These are phyloP conservation scores for Nasonia oneida DNA, from an alignment of 2,888 invertebrate species.

Conservation along the genomic window DNA sequence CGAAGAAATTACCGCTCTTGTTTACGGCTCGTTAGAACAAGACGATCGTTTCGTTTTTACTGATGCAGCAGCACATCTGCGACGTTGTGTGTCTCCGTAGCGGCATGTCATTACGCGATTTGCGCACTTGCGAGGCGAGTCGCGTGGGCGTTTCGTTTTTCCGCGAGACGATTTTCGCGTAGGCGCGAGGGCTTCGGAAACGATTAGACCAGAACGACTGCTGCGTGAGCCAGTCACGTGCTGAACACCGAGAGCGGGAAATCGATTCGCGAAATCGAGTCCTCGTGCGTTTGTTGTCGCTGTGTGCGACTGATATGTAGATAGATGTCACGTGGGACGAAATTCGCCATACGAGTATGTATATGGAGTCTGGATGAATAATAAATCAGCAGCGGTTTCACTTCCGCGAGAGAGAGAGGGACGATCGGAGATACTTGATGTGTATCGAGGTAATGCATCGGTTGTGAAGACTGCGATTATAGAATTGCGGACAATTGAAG, in stretches of 20 bases:
- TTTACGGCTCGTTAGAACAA: constrained; percentile 34
- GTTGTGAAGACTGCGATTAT: not conserved
- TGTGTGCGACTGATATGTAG: not conserved
- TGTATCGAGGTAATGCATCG: constrained; percentile 4
- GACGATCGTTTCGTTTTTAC: not conserved
- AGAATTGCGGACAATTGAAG: constrained; percentile 22
- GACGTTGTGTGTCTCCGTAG: not conserved
- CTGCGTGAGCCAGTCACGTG: not conserved
- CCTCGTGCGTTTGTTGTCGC: not conserved
- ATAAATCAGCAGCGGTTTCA: constrained; percentile 41
- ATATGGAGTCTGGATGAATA: not conserved
- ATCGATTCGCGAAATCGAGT: constrained; percentile 7
- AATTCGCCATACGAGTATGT: constrained; percentile 14
- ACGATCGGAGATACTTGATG: not conserved
- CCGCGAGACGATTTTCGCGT: constrained; percentile 14
- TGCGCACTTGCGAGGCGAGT: constrained; percentile 9
- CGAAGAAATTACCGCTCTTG: constrained; percentile 48
- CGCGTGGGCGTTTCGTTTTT: not conserved
- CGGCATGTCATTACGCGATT: constrained; percentile 23
- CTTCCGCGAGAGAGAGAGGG: constrained; percentile 10
- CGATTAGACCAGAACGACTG: not conserved
- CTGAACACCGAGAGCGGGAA: not conserved
- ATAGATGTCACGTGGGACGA: constrained; percentile 35
- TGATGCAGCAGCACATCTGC: not conserved
- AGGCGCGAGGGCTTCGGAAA: constrained; percentile 10